Conservation (phyloP, 1,140 invertebrate genomes). For the Muscidifurax raptorellus region DNA sequence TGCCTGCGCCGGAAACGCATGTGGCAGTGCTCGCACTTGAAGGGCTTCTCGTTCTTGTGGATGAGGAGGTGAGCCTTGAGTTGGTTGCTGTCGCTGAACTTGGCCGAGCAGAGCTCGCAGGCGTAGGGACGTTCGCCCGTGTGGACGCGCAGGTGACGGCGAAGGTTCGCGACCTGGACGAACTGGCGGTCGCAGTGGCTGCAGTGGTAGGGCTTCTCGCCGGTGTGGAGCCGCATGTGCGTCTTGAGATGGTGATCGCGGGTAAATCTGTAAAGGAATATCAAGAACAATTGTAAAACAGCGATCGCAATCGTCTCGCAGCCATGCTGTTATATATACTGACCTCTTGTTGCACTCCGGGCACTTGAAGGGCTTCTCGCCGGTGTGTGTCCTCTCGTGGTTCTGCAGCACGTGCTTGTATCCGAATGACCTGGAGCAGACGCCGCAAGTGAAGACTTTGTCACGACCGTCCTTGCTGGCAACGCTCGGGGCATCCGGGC, state of each 20-base stretch:
- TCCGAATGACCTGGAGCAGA: slow-evolving; percentile 91
- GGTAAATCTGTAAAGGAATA: slow-evolving; percentile 81
- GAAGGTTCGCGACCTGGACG: slow-evolving; percentile 95
- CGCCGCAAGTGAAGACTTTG: slow-evolving; percentile 90
- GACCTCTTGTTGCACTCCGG: slow-evolving; percentile 91
- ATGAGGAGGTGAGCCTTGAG: slow-evolving; percentile 93
- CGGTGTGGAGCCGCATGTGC: slow-evolving; percentile 94
- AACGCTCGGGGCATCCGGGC: slow-evolving; percentile 72
- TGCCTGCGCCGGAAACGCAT: slow-evolving; percentile 88
- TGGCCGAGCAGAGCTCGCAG: slow-evolving; percentile 91
- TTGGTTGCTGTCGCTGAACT: slow-evolving; percentile 96
- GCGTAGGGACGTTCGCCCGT: slow-evolving; percentile 96
- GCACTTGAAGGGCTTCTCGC: slow-evolving; percentile 97
- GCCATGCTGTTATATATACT: too few relatives aligned
- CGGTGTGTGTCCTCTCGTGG: slow-evolving; percentile 97
- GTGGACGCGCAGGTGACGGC: slow-evolving; percentile 94
- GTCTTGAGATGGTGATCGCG: slow-evolving; percentile 97
- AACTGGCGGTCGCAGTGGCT: slow-evolving; percentile 93
- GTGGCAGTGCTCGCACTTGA: slow-evolving; percentile 85
- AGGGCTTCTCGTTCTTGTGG: slow-evolving; percentile 93
- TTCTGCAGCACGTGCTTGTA: slow-evolving; percentile 98
- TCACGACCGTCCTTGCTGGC: slow-evolving; percentile 79
- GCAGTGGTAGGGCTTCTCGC: slow-evolving; percentile 95
- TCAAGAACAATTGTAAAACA: not conserved
- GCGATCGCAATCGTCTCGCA: not conserved